Conservation (phyloP, 2,113 vertebrate genomes). For the Aspidoscelis tigris region DNA sequence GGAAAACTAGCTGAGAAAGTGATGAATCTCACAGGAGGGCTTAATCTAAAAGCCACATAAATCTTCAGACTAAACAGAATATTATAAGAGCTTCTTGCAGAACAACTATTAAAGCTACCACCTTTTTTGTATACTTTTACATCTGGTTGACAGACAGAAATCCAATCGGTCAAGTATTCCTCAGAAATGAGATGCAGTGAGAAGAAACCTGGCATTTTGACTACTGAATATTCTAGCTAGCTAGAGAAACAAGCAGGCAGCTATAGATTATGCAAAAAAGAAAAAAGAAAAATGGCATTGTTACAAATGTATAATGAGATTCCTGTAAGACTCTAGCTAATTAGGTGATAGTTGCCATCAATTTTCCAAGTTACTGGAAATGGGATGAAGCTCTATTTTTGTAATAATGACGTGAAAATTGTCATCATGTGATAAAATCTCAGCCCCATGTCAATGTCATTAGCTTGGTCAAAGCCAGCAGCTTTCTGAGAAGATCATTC, state of each 20-base stretch:
- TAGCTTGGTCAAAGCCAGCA: conserved; percentile 27
- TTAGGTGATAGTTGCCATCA: conserved; percentile 38
- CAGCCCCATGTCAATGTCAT: conserved; percentile 2
- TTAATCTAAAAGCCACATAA: not conserved
- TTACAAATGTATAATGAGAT: conserved; percentile 18
- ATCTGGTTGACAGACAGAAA: not conserved
- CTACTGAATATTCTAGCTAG: too few relatives aligned
- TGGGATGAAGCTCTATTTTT: not conserved
- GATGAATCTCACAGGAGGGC: not conserved
- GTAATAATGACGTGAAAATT: not conserved
- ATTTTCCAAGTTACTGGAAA: conserved; percentile 32
- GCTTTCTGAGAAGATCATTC: conserved; percentile 18
- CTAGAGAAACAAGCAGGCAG: not conserved
- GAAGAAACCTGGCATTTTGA: not conserved
- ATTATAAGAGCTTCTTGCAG: not conserved
- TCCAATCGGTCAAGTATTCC: not conserved
- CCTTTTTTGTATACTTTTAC: not conserved
- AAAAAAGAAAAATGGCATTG: not conserved
- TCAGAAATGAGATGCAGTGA: not conserved
- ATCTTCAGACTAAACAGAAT: not conserved
- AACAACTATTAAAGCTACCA: not conserved
- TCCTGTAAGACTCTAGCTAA: conserved; percentile 33
- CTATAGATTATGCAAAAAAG: not conserved
- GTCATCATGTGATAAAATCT: not conserved
- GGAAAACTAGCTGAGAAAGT: not conserved